phyloP scores from a whole-genome alignment of 2,797 vertebrate species.

The Coendou prehensilis region DNA sequence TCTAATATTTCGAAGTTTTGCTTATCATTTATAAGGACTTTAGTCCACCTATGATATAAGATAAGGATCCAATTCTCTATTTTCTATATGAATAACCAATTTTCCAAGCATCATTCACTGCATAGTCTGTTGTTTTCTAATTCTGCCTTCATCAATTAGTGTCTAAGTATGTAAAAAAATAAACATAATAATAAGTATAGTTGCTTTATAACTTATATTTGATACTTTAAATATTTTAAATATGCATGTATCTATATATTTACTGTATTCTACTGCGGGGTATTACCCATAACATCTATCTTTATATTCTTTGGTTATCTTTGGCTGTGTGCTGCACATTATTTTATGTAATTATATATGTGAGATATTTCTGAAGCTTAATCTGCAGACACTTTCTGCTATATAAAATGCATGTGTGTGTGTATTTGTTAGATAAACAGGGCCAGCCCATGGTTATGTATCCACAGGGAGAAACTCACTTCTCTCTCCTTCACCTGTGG shows the following conservation, averaged over 20 bases:
- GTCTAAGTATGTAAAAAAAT: not conserved
- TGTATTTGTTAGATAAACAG: not conserved
- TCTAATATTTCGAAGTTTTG: not conserved
- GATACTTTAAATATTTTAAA: not conserved
- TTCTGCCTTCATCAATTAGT: too few relatives aligned
- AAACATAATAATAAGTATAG: not conserved
- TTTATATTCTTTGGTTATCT: not conserved
- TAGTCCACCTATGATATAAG: not conserved
- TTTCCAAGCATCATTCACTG: too few relatives aligned
- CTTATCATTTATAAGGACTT: conserved; percentile 23
- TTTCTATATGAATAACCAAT: too few relatives aligned
- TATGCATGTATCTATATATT: not conserved
- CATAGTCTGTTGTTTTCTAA: not conserved
- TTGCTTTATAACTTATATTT: conserved; percentile 16
- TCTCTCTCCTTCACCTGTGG: not conserved
- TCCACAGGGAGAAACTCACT: not conserved
- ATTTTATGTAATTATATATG: not conserved
- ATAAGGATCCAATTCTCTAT: not conserved
- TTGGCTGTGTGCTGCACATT: not conserved
- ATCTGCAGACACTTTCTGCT: not conserved
- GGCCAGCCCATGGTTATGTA: not conserved
- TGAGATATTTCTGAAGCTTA: not conserved
- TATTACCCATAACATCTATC: not conserved
- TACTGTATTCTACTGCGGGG: not conserved
- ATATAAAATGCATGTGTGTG: not conserved